phyloP scores from a whole-genome alignment of 2,888 invertebrate genomes.

The Cheilosia pagana region DNA sequence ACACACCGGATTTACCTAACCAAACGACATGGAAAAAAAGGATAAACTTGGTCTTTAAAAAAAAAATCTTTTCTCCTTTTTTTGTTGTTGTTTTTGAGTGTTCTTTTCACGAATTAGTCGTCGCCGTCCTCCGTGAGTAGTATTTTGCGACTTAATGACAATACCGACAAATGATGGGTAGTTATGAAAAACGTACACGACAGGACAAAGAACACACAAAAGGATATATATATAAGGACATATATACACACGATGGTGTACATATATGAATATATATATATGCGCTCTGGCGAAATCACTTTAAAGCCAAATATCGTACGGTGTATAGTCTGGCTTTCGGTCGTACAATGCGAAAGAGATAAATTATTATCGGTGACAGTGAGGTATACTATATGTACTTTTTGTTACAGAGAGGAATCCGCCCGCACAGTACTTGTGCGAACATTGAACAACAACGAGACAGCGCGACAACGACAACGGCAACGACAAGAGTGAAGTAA shows the following conservation, averaged over 20 bases:
- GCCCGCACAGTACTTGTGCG: slow-evolving; percentile 52
- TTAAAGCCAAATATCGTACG: slow-evolving; percentile 44
- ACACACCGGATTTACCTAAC: slow-evolving; percentile 33
- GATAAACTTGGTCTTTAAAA: slow-evolving; percentile 45
- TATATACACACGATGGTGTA: not conserved
- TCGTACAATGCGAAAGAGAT: slow-evolving; percentile 40
- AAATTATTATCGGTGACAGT: slow-evolving; percentile 54
- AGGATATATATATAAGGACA: slow-evolving; percentile 32
- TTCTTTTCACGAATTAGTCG: slow-evolving; percentile 41
- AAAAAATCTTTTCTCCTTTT: slow-evolving; percentile 22
- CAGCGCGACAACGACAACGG: slow-evolving; percentile 43
- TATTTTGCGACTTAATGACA: slow-evolving; percentile 66
- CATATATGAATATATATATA: slow-evolving; percentile 27
- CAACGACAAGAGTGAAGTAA: slow-evolving; percentile 70
- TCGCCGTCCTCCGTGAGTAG: slow-evolving; percentile 49
- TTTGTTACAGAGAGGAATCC: slow-evolving; percentile 37
- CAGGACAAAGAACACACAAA: slow-evolving; percentile 61
- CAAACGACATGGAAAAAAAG: slow-evolving; percentile 32
- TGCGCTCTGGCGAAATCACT: slow-evolving; percentile 39
- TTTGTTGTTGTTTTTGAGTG: slow-evolving; percentile 31
- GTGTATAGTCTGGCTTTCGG: slow-evolving; percentile 29
- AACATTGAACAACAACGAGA: slow-evolving; percentile 52
- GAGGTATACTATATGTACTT: slow-evolving; percentile 37
- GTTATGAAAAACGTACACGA: slow-evolving; percentile 61
- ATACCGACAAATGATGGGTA: slow-evolving; percentile 61